phyloP scores from a whole-genome alignment of 2,113 vertebrate genomes.

The Xerus inauris region DNA sequence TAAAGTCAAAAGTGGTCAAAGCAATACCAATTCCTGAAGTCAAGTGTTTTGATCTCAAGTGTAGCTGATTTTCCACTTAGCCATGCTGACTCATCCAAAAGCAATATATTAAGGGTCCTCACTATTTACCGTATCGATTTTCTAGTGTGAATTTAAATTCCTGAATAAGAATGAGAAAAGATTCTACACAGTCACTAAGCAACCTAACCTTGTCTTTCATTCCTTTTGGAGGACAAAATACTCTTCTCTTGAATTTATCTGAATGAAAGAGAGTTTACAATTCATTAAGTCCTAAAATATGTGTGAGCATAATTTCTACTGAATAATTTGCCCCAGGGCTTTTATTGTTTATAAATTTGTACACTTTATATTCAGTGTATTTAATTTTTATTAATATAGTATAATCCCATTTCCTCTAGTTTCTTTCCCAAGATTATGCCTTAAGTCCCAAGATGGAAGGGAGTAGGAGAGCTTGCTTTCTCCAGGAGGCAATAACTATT shows the following conservation, averaged over 20 bases:
- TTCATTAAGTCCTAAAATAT: constrained; percentile 49
- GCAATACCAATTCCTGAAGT: neutral
- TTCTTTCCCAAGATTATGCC: neutral
- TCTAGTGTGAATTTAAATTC: constrained; percentile 38
- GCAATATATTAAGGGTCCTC: neutral
- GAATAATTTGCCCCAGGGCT: neutral
- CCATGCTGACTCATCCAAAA: neutral
- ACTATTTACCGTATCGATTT: neutral
- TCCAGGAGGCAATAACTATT: neutral
- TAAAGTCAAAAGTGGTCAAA: neutral
- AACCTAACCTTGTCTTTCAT: constrained; percentile 3
- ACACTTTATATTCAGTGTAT: neutral
- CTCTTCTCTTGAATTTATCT: constrained; percentile 30
- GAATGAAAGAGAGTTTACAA: constrained; percentile 20
- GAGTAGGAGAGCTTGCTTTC: neutral
- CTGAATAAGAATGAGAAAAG: neutral
- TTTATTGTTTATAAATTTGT: constrained; percentile 37
- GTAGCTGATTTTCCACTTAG: neutral
- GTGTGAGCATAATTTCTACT: constrained; percentile 23
- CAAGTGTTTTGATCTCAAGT: neutral
- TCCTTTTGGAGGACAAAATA: neutral
- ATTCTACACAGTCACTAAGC: constrained; percentile 22
- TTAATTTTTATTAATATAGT: neutral
- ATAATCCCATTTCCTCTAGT: constrained; percentile 4
- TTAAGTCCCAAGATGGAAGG: neutral